Percentiles rank a stretch among this genome's conserved stretches.
These are phyloP conservation scores for Neodiprion virginianus DNA, from an alignment of 1,140 invertebrate genomes.

Conservation along the genomic window DNA sequence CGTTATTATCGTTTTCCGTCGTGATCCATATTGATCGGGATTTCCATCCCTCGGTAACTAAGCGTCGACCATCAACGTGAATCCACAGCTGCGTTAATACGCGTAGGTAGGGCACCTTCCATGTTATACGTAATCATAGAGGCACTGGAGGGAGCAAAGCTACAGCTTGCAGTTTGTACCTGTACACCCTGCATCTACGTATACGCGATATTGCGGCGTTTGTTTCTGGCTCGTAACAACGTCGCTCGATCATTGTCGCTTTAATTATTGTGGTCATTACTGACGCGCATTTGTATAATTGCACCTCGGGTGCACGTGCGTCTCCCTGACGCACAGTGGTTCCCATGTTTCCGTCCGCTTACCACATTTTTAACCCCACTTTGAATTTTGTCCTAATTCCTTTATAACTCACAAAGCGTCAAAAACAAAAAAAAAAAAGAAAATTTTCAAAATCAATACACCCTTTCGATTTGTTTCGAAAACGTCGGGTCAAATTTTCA, in stretches of 20 bases:
- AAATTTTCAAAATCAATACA: background rate
- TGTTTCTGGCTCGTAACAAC: background rate
- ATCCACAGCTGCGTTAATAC: no score
- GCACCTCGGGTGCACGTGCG: conserved; percentile 3
- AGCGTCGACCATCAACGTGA: no score
- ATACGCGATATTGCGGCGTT: background rate
- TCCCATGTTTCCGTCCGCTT: background rate
- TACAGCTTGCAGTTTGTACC: no score
- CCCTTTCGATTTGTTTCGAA: background rate
- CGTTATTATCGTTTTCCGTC: no score
- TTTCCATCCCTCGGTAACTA: no score
- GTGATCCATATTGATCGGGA: no score
- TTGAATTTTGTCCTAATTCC: background rate
- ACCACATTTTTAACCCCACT: background rate
- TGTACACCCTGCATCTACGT: no score
- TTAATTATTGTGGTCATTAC: conserved; percentile 7
- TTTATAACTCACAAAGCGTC: background rate
- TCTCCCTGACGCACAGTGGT: background rate
- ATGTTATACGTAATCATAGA: no score
- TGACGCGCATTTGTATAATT: background rate
- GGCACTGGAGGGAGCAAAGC: no score
- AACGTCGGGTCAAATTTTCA: background rate
- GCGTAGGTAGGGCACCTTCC: no score
- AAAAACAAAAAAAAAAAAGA: background rate
- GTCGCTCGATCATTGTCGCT: conserved; percentile 4